phyloP scores from a whole-genome alignment of 1,140 invertebrate species.

The Procambarus clarkii region DNA sequence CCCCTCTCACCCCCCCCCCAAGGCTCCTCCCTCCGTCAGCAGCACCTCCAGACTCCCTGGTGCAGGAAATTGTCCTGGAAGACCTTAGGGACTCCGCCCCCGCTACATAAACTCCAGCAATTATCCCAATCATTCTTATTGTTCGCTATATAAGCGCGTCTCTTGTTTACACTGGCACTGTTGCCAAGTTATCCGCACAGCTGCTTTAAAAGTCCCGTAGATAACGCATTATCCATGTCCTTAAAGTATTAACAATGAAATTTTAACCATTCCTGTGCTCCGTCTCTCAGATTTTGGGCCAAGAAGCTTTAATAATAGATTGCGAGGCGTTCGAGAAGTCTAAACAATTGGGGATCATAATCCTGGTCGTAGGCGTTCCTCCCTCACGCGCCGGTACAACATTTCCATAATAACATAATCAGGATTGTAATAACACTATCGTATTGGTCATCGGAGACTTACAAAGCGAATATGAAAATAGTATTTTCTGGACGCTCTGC shows the following conservation, averaged over 20 bases:
- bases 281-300: too few species aligned
- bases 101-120: not conserved
- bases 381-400: slow-evolving; percentile 15
- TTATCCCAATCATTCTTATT: slow-evolving; percentile 1
- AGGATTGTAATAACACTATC: slow-evolving; percentile 56
- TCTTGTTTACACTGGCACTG: not conserved
- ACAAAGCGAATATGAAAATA: slow-evolving; percentile 51
- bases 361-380: not conserved
- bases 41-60: too few species aligned
- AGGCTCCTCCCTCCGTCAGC: too few species aligned
- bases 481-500: not conserved
- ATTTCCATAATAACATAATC: slow-evolving; percentile 62
- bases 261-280: too few species aligned
- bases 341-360: slow-evolving; percentile 2
- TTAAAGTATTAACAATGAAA: too few species aligned
- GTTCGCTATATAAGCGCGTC: not conserved
- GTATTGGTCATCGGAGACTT: slow-evolving; percentile 52
- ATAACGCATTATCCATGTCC: too few species aligned
- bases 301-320: not conserved
- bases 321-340: not conserved
- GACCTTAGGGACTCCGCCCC: slow-evolving; percentile 1
- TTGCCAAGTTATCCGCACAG: too few species aligned
- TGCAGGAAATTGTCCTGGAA: not conserved
- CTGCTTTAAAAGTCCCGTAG: too few species aligned
- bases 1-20: too few species aligned